phyloP scores from a whole-genome alignment of 2,797 vertebrate genomes.

The Vespertilio murinus region DNA sequence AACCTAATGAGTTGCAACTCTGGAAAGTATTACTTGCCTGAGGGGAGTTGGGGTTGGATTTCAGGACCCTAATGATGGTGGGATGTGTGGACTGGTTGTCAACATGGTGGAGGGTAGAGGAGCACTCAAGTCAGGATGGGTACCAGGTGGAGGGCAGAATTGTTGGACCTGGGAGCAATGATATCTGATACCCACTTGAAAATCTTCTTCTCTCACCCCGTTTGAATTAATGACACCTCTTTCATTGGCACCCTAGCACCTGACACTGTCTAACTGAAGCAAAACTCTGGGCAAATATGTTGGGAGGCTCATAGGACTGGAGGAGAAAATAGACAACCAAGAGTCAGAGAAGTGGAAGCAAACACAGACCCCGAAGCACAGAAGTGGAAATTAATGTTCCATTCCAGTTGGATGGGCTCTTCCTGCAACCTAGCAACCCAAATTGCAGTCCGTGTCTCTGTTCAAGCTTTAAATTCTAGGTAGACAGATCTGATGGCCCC shows the following conservation, averaged over 20 bases:
- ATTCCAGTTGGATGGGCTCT: neutral
- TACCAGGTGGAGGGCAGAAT: neutral
- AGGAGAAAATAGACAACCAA: neutral
- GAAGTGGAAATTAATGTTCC: neutral
- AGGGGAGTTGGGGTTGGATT: neutral
- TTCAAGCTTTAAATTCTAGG: neutral
- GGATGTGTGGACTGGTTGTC: neutral
- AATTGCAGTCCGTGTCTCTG: neutral
- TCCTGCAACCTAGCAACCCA: rapidly evolving
- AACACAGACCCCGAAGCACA: neutral
- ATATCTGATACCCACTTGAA: neutral
- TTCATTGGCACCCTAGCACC: neutral
- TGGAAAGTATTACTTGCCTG: neutral
- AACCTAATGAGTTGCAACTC: neutral
- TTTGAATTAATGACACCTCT: neutral
- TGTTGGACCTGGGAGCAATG: neutral
- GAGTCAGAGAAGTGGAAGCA: neutral
- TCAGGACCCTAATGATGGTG: neutral
- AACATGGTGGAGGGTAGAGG: neutral
- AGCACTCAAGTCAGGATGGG: rapidly evolving
- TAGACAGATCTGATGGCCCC: neutral
- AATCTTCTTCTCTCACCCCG: neutral
- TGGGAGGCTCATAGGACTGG: neutral
- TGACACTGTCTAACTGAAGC: neutral
- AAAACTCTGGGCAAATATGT: neutral